Evolutionary conservation across 2,797 vertebrate species (phyloP), one percentile per base, ranked within the genome.

Genomic region (Gallinago nigripennis): DNA sequence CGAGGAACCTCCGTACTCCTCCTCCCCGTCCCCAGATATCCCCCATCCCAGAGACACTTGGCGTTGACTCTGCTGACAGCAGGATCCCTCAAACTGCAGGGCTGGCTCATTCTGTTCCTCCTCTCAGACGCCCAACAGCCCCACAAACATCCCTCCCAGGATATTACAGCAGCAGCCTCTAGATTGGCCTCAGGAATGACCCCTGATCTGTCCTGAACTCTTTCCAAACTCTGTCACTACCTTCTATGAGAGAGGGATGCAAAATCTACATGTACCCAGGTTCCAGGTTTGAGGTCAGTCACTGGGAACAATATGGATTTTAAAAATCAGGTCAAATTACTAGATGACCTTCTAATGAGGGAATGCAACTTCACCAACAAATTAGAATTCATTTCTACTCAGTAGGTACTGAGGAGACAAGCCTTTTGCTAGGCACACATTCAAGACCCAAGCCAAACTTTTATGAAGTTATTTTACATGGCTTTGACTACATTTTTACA

Each of bases 1-100:
- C 15, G 15, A 66, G 58, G 30, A 37, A 37, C 35, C 57, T 21
- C 21, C 13, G 16, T 3, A 0, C 31, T 35, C 39, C 65, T 64
- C 54, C 31, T n/a, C 20, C 33, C 28, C 2, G 1, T 8, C 5
- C 30, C 54, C 78, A 63, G 54, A 25, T 16, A 19, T 9, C 56
- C 70, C 35, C 14, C 18, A 3, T 33, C 58, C 19, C 0, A 0
- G 28, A 33, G 30, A 37, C 4, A 3, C 27, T 54, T 37, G 0
- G 1, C 66, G 35, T 7, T 33, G 27, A 7, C 69, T 37, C 83
- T 70, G 70, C 86, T 65, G 73, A 23, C 78, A 84, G 78, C 54
- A 7, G 43, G 45, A 85, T 46, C 45, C 50, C 39, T 68, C 58
- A 1, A 6, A 1, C 30, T 6, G 41, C 51, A 16, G 53, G 31